These are phyloP conservation scores for Spea hammondii DNA, from an alignment of 2,797 vertebrate genomes.

Conservation along the genomic window DNA sequence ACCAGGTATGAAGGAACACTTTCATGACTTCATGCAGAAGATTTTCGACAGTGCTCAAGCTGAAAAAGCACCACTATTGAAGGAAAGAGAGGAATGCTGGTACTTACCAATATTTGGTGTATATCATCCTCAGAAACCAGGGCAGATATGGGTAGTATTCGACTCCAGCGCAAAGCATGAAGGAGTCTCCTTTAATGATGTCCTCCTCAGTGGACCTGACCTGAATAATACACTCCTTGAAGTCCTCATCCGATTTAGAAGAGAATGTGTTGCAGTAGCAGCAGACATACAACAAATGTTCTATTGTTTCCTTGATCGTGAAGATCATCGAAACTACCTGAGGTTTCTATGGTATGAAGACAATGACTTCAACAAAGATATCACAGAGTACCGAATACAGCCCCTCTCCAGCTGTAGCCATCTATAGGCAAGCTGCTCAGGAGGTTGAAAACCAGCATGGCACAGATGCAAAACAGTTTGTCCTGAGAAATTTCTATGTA, in stretches of 20 bases:
- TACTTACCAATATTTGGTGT: background rate
- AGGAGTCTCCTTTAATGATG: background rate
- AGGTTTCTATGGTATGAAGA: too few species aligned
- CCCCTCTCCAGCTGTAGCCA: slow-evolving; percentile 43
- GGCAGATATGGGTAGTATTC: background rate
- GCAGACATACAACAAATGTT: background rate
- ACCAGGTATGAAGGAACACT: too few species aligned
- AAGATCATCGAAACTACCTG: background rate
- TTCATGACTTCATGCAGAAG: background rate
- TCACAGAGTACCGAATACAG: background rate
- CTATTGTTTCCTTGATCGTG: background rate
- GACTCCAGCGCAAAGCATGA: background rate
- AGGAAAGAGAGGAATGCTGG: background rate
- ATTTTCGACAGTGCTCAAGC: background rate
- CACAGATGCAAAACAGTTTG: background rate
- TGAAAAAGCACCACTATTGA: background rate
- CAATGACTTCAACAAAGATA: too few species aligned
- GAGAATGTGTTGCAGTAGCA: background rate
- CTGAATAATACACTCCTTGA: background rate
- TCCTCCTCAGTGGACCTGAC: background rate
- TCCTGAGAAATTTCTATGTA: background rate
- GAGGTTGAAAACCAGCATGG: background rate
- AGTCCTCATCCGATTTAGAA: background rate
- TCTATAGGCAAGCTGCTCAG: background rate
- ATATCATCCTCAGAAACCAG: background rate